These are phyloP conservation scores for Corydoras maculifer DNA, from an alignment of 2,113 vertebrate genomes.

Conservation along the genomic window DNA sequence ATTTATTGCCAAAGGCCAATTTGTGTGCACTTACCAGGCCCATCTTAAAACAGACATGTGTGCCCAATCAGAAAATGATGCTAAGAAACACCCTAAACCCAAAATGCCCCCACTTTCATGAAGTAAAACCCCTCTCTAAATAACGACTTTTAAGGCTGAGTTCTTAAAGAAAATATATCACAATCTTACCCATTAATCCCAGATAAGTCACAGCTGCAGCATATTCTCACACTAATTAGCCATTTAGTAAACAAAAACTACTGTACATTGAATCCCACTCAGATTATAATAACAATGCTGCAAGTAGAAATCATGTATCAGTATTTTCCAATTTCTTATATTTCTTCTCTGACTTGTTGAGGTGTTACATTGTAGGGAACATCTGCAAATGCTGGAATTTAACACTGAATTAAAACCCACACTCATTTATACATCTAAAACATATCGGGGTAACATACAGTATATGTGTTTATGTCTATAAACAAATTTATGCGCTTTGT, in stretches of 20 bases:
- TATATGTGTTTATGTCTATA: too few species aligned
- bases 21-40: conserved; percentile 56
- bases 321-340: too few species aligned
- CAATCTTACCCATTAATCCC: conserved; percentile 12
- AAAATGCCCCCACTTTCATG: conserved; percentile 8
- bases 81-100: conserved; percentile 37
- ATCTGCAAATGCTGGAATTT: too few species aligned
- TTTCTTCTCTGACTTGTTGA: too few species aligned
- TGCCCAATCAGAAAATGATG: conserved; percentile 55
- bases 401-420: too few species aligned
- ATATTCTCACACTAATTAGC: not conserved
- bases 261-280: not conserved
- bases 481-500: too few species aligned
- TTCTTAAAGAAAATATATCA: conserved; percentile 4
- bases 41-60: conserved; percentile 60
- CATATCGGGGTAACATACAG: too few species aligned
- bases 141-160: conserved; percentile 15
- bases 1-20: conserved; percentile 40
- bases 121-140: conserved; percentile 25
- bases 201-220: conserved; percentile 24
- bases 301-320: too few species aligned
- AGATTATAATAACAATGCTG: too few species aligned
- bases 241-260: not conserved
- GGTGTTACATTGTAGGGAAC: too few species aligned
- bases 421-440: too few species aligned